Evolutionary conservation across 2,113 vertebrate species (phyloP).

Genomic region (Madoqua kirkii): DNA sequence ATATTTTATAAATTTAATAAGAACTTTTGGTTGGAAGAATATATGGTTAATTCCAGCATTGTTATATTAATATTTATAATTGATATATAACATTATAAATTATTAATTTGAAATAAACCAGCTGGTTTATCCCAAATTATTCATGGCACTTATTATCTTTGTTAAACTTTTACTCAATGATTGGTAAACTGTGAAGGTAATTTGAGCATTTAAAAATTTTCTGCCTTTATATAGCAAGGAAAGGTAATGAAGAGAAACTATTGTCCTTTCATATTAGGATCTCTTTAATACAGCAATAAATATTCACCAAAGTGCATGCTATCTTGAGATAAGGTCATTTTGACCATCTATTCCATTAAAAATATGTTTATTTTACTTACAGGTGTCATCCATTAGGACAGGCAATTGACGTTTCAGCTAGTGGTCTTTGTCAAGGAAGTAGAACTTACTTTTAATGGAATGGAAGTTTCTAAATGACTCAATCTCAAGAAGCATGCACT

Average conservation of each 20-base stretch:
- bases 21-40: not conserved
- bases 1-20: not conserved
- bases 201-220: conserved; percentile 45
- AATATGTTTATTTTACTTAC: conserved; percentile 74
- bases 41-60: not conserved
- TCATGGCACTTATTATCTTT: conserved; percentile 9
- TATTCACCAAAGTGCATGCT: conserved; percentile 47
- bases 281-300: conserved; percentile 64
- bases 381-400: conserved; percentile 66
- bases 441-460: conserved; percentile 68
- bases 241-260: conserved; percentile 63
- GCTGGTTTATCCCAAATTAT: conserved; percentile 35
- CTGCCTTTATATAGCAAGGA: conserved; percentile 3
- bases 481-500: conserved; percentile 49
- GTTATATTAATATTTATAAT: conserved; percentile 42
- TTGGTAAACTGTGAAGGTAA: conserved; percentile 49
- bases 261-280: conserved; percentile 47
- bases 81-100: not conserved
- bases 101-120: not conserved
- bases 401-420: conserved; percentile 62
- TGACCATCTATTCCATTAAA: conserved; percentile 69
- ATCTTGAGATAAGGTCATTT: conserved; percentile 52
- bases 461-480: conserved; percentile 66
- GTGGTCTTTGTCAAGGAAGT: conserved; percentile 67
- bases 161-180: conserved; percentile 23